Base-by-base conservation (phyloP, 2,113 vertebrate species). In the Corydoras maculifer region DNA sequence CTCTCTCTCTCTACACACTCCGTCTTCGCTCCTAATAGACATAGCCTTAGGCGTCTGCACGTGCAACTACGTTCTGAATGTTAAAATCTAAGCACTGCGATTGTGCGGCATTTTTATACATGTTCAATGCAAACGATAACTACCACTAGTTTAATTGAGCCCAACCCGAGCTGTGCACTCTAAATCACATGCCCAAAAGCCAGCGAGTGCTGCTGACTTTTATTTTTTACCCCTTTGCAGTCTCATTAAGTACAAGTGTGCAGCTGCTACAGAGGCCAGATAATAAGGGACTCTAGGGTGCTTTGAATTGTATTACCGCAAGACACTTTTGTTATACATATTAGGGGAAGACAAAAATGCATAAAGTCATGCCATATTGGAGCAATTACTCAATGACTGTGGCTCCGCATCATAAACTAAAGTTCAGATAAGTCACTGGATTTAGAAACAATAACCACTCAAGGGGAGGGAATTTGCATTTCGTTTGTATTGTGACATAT, bases 201-300 rank as follows among this genome's bases (percentile, higher is more conserved):
- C 8, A 0, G 9, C 10, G 15, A 18, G 18, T 29, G 10, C 63
- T 65, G 62, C 62, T 68, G 65, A 58, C 18, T 65, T 58, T 72
- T 14, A 51, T 54, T 30, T 65, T 43, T 72, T 48, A 65, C 50
- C 9, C 25, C 43, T 58, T 50, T 58, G 35, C 59, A 58, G 55
- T 59, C 48, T 67, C 57, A 67, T 73, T 73, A 73, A 54, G 54
- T 43, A n/a, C 53, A 32, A 55, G 13, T 4, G 54, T n/a, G n/a
- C 53, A 68, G 65, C 65, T 68, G 65, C 71, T 67, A 35, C 35
- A 65, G 58, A 67, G 57, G 11, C 64, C 54, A 48, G 48, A 66
- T 54, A 73, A 67, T 73, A 73, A 51, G 50, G 43, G 29, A 60
- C 48, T 32, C 65, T 58, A 14, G 65, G 65, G 65, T 58, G 50